A percentile compares a stretch with the other conserved stretches of the same genome.
phyloP scores from a whole-genome alignment of 2,797 vertebrate genomes.

The Anolis apletophallus region DNA sequence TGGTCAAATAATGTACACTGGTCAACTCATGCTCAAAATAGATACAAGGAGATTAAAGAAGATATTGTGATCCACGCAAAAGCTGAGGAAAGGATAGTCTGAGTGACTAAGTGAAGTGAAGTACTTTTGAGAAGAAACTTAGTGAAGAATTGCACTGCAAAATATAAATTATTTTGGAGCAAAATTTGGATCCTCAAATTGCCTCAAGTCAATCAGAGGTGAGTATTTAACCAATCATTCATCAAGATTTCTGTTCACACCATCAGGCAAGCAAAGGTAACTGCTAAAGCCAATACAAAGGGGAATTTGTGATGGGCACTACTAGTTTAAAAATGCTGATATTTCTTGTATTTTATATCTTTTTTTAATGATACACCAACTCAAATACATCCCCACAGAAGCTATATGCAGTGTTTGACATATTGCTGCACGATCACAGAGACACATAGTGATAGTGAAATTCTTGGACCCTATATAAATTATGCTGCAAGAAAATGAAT shows the following conservation, averaged over 20 bases:
- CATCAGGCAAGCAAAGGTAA: neutral
- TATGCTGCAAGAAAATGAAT: slow-evolving; percentile 50
- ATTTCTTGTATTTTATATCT: neutral
- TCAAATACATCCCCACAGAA: slow-evolving; percentile 1
- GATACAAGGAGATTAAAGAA: too few relatives aligned
- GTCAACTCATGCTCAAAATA: too few relatives aligned
- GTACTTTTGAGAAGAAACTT: too few relatives aligned
- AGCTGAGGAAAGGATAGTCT: too few relatives aligned
- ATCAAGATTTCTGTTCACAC: neutral
- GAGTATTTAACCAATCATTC: slow-evolving; percentile 24
- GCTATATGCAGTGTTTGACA: neutral
- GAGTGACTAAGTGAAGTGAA: too few relatives aligned
- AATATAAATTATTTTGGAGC: neutral
- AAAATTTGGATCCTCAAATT: slow-evolving; percentile 1
- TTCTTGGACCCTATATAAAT: slow-evolving; percentile 39
- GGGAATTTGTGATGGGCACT: slow-evolving; percentile 10
- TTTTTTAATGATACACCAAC: slow-evolving; percentile 13
- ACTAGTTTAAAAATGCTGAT: slow-evolving; percentile 13
- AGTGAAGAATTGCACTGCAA: too few relatives aligned
- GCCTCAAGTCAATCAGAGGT: neutral
- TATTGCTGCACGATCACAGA: slow-evolving; percentile 35
- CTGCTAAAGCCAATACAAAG: neutral
- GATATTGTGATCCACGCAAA: too few relatives aligned
- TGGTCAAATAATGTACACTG: too few relatives aligned
- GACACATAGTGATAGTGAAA: neutral